Evolutionary conservation across 2,797 vertebrate genomes (phyloP), one percentile per base, ranked within the genome.

Genomic region (Crax fasciolata): DNA sequence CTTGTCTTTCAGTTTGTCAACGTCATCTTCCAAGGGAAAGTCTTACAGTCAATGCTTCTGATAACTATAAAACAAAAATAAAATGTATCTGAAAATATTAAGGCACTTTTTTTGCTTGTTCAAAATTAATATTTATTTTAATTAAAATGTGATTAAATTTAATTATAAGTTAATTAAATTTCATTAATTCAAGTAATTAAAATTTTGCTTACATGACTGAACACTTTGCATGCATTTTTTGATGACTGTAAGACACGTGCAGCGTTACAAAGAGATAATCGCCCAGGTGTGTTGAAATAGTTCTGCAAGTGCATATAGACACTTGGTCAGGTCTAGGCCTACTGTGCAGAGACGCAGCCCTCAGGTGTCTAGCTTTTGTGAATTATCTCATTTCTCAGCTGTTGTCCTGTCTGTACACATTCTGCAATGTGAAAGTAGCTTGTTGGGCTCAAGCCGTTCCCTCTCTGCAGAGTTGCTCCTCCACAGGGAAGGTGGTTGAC

Each of bases 21-120:
- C 11, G 7, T 85, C 25, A 84, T 84, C 27, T 61, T 62, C 25
- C 77, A 38, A 18, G 43, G 66, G 72, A 67, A 84, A 71, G 32
- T 72, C 68, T 88, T 76, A 70, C n/a, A 48, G 21, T 58, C 58
- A 83, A 8, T 73, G 65, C 62, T 62, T 96, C 79, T 85, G 49
- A 84, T 38, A 61, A 49, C 10, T 7, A 21, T 59, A 57, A 86
- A 75, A 62, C 73, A 48, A 63, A 70, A 70, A 59, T 27, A 61
- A 83, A 87, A 46, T 3, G 23, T 28, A 59, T 32, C 49, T 62
- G 20, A 52, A 75, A 93, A 86, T 55, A 46, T 10, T 70, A 79
- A 85, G 48, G 11, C 30, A 25, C 1, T 5, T 43, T 65, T 73
- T 51, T 79, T 51, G 25, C 30, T 63, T 65, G 19, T 72, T 77